A percentile compares a stretch with the other conserved stretches of the same genome.
These are phyloP conservation scores for Spongia lamella DNA, from an alignment of 37 sponge, comb jelly and placozoan genomes.

Conservation along the genomic window DNA sequence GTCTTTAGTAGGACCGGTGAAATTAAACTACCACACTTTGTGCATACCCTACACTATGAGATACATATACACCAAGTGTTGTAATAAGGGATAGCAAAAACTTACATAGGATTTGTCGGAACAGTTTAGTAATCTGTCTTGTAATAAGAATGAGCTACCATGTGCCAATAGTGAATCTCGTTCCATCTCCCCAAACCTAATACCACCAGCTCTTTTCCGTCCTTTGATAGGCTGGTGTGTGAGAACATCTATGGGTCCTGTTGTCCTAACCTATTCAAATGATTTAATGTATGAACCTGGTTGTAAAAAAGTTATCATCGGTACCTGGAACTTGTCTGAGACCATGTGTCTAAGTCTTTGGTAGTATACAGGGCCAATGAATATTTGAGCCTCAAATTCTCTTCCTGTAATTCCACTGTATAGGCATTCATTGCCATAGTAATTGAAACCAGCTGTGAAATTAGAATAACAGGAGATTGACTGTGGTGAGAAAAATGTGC, in stretches of 20 bases:
- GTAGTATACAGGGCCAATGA: conserved; percentile 94
- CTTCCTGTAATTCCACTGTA: conserved; percentile 92
- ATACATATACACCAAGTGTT: not conserved
- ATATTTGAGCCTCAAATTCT: conserved; percentile 96
- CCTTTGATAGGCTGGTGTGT: conserved; percentile 96
- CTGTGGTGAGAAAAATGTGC: not conserved
- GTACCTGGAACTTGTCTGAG: conserved; percentile 94
- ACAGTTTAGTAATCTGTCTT: conserved; percentile 94
- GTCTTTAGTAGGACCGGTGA: conserved; percentile 62
- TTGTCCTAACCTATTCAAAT: conserved; percentile 94
- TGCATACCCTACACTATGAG: conserved; percentile 75
- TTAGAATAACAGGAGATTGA: not conserved
- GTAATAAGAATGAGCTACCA: conserved; percentile 90
- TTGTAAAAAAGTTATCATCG: not conserved
- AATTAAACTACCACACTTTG: conserved; percentile 83
- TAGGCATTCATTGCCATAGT: conserved; percentile 92
- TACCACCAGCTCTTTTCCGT: conserved; percentile 78
- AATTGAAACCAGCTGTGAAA: conserved; percentile 91
- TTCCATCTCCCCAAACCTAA: conserved; percentile 94
- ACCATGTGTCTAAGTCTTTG: conserved; percentile 98
- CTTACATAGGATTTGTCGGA: conserved; percentile 85
- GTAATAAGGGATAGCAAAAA: not conserved
- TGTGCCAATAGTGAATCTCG: conserved; percentile 91
- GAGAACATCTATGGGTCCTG: conserved; percentile 94
- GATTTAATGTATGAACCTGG: too few relatives aligned